Conservation (phyloP, 2,113 vertebrate species). For the Bos indicus region DNA sequence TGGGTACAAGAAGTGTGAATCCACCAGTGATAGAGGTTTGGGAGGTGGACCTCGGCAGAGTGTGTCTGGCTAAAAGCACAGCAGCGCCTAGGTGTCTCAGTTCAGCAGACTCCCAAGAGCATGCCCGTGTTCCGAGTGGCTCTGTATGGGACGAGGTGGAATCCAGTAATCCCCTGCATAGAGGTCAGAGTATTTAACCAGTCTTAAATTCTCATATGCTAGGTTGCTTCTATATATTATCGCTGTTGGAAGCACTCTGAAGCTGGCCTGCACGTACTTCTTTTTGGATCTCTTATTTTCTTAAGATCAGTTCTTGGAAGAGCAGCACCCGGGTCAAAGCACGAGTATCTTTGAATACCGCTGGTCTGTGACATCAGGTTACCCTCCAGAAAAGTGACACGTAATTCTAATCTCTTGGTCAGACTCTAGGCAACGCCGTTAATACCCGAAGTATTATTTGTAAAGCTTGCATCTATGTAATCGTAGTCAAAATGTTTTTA, state of each 20-base stretch:
- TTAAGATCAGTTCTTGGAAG: not conserved
- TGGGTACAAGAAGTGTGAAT: fast-evolving
- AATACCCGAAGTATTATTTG: not conserved
- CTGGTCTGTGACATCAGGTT: not conserved
- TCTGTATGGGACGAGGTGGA: not conserved
- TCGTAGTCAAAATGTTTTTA: not conserved
- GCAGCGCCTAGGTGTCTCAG: not conserved
- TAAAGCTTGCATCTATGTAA: not conserved
- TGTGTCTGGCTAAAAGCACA: not conserved
- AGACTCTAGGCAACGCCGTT: not conserved
- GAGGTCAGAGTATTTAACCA: not conserved
- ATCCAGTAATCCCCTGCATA: not conserved
- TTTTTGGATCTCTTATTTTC: not conserved
- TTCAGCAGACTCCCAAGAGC: not conserved
- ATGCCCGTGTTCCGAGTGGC: not conserved
- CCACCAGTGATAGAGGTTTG: not conserved
- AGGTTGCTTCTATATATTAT: not conserved
- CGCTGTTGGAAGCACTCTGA: not conserved
- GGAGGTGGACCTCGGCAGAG: not conserved
- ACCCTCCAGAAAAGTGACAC: not conserved
- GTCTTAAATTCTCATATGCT: not conserved
- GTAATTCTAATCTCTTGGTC: not conserved
- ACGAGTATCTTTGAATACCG: not conserved
- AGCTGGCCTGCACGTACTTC: not conserved
- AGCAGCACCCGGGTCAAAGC: not conserved